Conservation (phyloP, 2,888 invertebrate genomes). For the Rapana venosa region DNA sequence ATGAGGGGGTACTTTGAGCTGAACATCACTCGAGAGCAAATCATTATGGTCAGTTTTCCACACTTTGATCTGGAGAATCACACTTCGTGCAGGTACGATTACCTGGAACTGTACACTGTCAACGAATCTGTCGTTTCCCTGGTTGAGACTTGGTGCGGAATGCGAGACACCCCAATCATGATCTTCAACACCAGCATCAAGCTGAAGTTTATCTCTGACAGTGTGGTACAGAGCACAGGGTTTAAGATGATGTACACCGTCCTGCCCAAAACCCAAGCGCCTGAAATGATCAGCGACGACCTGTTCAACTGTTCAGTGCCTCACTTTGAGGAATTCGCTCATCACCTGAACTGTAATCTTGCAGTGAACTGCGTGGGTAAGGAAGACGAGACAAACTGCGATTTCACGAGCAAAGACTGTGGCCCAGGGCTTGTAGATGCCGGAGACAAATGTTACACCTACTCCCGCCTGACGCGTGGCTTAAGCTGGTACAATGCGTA, state of each 20-base stretch:
- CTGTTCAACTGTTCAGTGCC: slow-evolving; percentile 39
- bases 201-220: slow-evolving; percentile 5
- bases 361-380: slow-evolving; percentile 1
- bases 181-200: slow-evolving; percentile 9
- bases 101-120: neutral
- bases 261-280: slow-evolving; percentile 7
- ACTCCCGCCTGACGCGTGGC: neutral
- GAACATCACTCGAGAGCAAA: neutral
- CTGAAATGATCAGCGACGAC: neutral
- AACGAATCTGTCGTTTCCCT: neutral
- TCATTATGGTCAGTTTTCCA: slow-evolving; percentile 37
- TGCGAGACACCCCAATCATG: neutral
- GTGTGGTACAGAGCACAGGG: slow-evolving; percentile 7
- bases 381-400: slow-evolving; percentile 35
- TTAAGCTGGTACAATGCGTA: slow-evolving; percentile 32
- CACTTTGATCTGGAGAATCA: slow-evolving; percentile 37
- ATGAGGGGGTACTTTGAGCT: neutral
- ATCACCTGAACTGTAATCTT: slow-evolving; percentile 36
- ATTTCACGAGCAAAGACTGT: slow-evolving; percentile 21
- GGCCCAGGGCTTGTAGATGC: neutral
- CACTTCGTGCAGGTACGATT: slow-evolving; percentile 18
- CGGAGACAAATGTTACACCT: slow-evolving; percentile 20
- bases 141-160: neutral
- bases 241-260: slow-evolving; percentile 38
- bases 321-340: slow-evolving; percentile 1